Base-by-base conservation (phyloP, 2,113 vertebrate genomes). In the Tragelaphus scriptus region DNA sequence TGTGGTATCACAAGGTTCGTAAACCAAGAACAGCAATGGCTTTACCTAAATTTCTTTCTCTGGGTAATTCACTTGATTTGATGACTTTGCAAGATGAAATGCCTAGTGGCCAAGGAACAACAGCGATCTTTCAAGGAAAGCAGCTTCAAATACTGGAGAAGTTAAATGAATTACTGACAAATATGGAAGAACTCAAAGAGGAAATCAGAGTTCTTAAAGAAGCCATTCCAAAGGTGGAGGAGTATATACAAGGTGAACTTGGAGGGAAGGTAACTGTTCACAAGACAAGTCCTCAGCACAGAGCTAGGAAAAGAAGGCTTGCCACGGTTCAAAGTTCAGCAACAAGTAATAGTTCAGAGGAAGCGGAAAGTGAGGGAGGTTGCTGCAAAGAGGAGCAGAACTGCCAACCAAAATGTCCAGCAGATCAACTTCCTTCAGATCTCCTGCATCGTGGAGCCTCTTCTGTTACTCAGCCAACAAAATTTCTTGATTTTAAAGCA, bases 291-390 rank as follows among this genome's bases (percentile, higher is more conserved):
- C 98, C 99, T 7, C 99, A 98, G 8, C 99, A 99, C 98, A 99
- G 99, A 98, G 93, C 98, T 0, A 99, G 99, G 40, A 99, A 98
- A 97, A 99, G 99, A 99, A 99, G 98, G 96, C 84, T 98, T 0
- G 98, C 98, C 28, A 3, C 97, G 11, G 28, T 92, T 95, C 98
- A 97, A 97, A 97, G 85, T 87, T 68, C 98, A 75, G 88, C 95
- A 25, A 98, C 98, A 77, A 99, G 98, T 44, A 99, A 99, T 80
- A 99, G 99, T 98, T 99, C 99, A 80, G 99, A 99, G 98, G 99
- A 99, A 68, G 99, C 99, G 0, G 99, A 99, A 98, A 99, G 99
- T 95, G 99, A 99, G 99, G 99, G 99, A 98, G 99, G 98, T 93
- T 93, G 86, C 98, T 91, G n/a, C 68, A 75, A 75, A 91, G 10